These are phyloP conservation scores for Odocoileus hemionus DNA, from an alignment of 2,113 vertebrate genomes.

Conservation along the genomic window DNA sequence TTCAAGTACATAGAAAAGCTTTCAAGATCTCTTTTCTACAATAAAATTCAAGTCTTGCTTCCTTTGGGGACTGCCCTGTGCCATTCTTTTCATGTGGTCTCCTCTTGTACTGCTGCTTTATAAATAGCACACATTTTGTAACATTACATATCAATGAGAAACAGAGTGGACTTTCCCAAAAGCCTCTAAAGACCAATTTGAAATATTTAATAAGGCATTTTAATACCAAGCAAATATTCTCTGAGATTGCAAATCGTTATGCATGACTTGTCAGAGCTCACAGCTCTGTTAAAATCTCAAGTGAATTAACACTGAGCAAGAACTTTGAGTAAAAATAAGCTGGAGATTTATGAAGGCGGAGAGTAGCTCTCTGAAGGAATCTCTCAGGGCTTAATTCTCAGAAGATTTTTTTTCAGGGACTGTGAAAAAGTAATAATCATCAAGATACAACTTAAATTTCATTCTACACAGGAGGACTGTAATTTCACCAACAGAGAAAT, in stretches of 20 bases:
- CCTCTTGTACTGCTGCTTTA: neutral
- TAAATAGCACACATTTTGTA: neutral
- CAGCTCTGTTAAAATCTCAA: slow-evolving; percentile 61
- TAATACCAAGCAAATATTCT: slow-evolving; percentile 63
- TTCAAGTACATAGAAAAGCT: neutral
- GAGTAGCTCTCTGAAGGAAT: slow-evolving; percentile 11
- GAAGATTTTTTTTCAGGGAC: slow-evolving; percentile 5
- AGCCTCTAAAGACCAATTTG: slow-evolving; percentile 64
- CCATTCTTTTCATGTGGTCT: neutral
- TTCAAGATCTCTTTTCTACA: slow-evolving; percentile 16
- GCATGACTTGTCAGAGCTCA: slow-evolving; percentile 54
- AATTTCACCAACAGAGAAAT: neutral
- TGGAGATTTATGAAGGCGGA: slow-evolving; percentile 42
- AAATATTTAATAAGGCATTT: slow-evolving; percentile 75
- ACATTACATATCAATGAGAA: slow-evolving; percentile 48
- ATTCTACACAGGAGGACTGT: neutral
- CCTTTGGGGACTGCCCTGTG: neutral
- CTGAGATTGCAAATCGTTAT: slow-evolving; percentile 60
- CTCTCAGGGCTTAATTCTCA: slow-evolving; percentile 37
- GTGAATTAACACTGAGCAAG: slow-evolving; percentile 53
- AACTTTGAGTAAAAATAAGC: slow-evolving; percentile 47
- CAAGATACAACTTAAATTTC: slow-evolving; percentile 26
- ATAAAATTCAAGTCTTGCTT: slow-evolving; percentile 29
- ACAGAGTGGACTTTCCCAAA: neutral
- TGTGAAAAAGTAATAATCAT: neutral